Evolutionary conservation across 2,797 vertebrate genomes (phyloP).

Genomic region (Manis crassicaudata): DNA sequence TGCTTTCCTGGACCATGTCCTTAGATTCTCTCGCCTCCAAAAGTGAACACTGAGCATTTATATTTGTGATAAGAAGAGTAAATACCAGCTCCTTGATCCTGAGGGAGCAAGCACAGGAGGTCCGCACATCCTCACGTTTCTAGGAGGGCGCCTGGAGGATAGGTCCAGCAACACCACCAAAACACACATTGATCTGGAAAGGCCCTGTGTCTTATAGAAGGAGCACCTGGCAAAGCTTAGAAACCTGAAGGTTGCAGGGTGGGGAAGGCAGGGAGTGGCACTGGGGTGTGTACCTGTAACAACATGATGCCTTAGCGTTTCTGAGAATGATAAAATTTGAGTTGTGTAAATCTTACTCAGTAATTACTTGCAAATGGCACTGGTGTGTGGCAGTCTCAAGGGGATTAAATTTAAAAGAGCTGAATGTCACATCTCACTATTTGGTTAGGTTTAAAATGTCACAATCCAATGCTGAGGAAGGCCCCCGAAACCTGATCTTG

Average conservation of each 20-base stretch:
- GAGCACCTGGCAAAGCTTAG: not conserved
- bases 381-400: not conserved
- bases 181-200: not conserved
- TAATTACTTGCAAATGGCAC: not conserved
- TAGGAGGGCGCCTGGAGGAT: not conserved
- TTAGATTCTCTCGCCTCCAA: not conserved
- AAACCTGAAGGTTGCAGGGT: not conserved
- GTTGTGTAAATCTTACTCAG: not conserved
- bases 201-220: not conserved
- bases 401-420: not conserved
- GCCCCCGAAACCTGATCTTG: not conserved
- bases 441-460: not conserved
- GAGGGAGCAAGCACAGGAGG: not conserved
- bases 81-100: not conserved
- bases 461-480: not conserved
- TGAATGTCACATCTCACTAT: not conserved
- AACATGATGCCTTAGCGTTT: not conserved
- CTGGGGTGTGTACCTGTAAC: not conserved
- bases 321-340: not conserved
- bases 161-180: not conserved
- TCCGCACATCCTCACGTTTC: not conserved
- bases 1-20: not conserved
- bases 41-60: not conserved
- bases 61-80: not conserved
- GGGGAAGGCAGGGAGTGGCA: not conserved